Percentiles rank a stretch among this genome's conserved stretches.
Evolutionary conservation across 2,888 invertebrate genomes (phyloP).

Genomic region (Perithous albicinctus): DNA sequence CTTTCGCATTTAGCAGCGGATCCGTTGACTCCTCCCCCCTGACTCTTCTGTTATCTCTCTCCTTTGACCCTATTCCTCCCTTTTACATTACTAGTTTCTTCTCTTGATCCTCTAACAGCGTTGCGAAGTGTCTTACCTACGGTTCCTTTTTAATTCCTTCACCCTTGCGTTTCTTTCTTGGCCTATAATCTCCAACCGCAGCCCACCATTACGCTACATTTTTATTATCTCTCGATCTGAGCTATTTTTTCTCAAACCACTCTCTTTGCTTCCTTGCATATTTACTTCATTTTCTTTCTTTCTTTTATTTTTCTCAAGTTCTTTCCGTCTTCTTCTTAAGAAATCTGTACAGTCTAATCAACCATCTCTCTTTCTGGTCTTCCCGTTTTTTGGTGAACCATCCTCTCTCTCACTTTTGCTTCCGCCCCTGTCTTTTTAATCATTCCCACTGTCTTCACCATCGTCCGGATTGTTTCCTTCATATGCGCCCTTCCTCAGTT

Average conservation of each 20-base stretch:
- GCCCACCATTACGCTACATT: constrained; percentile 20
- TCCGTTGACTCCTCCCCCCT: too few relatives aligned
- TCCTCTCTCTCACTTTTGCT: not conserved
- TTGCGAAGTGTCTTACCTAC: not conserved
- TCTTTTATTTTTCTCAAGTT: not conserved
- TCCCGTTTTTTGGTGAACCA: constrained; percentile 7
- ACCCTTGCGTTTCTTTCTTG: not conserved
- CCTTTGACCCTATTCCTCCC: too few relatives aligned
- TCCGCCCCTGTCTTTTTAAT: not conserved
- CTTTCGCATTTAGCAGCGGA: too few relatives aligned
- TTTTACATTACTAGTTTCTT: not conserved
- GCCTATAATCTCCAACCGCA: constrained; percentile 6
- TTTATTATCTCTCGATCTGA: constrained; percentile 1
- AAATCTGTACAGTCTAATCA: not conserved
- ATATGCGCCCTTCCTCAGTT: not conserved
- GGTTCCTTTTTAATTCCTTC: not conserved
- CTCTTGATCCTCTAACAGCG: not conserved
- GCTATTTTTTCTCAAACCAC: not conserved
- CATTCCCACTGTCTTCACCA: not conserved
- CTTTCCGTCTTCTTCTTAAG: constrained; percentile 11
- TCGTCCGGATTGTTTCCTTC: not conserved
- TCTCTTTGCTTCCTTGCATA: not conserved
- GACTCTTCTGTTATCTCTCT: too few relatives aligned
- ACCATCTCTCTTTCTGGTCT: not conserved
- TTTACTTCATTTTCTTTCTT: constrained; percentile 10